Evolutionary conservation across 2,113 vertebrate species (phyloP).

Genomic region (Corydoras maculifer): DNA sequence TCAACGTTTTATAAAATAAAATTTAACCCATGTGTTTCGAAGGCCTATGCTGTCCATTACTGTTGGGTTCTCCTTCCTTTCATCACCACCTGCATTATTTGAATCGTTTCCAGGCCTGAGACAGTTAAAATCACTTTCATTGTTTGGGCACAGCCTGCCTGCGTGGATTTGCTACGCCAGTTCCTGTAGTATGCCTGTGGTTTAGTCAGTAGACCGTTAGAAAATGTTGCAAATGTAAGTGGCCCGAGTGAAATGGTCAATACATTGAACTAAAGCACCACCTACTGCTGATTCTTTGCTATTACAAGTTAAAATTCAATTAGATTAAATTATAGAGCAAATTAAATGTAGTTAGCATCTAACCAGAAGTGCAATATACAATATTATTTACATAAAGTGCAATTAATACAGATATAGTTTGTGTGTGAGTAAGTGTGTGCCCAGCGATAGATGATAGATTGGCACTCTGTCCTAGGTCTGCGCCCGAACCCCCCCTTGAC

Average conservation of each 20-base stretch:
- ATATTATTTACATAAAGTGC: too few species aligned
- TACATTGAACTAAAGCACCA: background rate
- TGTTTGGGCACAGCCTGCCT: slow-evolving; percentile 1
- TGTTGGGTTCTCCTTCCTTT: background rate
- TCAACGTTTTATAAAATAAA: slow-evolving; percentile 75
- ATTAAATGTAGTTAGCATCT: too few species aligned
- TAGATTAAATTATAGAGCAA: too few species aligned
- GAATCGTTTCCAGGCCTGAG: background rate
- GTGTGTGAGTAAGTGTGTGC: too few species aligned
- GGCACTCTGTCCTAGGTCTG: too few species aligned
- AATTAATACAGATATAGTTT: too few species aligned
- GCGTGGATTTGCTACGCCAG: background rate
- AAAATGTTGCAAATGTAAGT: too few species aligned
- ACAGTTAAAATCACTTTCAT: background rate
- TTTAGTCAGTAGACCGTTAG: background rate
- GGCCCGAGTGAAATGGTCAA: too few species aligned
- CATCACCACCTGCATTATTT: background rate
- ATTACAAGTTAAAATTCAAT: too few species aligned
- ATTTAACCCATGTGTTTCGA: slow-evolving; percentile 55
- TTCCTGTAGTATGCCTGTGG: slow-evolving; percentile 10
- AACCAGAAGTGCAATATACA: too few species aligned
- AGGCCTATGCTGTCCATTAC: background rate
- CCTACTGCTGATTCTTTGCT: slow-evolving; percentile 1
- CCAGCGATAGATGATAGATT: too few species aligned
- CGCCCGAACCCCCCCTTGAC: too few species aligned